Evolutionary conservation across 2,888 invertebrate species (phyloP).

Genomic region (Trilocha varians): DNA sequence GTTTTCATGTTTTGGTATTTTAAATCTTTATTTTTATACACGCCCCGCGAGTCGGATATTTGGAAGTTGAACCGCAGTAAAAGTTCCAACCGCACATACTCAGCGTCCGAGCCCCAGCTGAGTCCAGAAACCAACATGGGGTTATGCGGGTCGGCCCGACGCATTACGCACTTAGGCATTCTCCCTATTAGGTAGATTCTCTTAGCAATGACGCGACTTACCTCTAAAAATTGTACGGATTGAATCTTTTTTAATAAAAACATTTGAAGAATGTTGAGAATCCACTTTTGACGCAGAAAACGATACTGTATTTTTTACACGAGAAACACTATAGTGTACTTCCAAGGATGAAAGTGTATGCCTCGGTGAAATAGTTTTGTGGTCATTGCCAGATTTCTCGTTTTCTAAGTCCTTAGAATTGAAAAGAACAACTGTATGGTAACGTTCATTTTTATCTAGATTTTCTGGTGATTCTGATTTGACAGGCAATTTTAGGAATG

Average conservation of each 20-base stretch:
- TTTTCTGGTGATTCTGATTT: background rate
- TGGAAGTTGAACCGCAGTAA: no score
- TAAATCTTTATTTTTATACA: no score
- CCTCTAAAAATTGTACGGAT: conserved; percentile 52
- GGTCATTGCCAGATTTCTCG: conserved; percentile 1
- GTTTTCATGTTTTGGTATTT: no score
- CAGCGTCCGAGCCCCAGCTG: no score
- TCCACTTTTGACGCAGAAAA: conserved; percentile 33
- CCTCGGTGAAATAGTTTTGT: conserved; percentile 13
- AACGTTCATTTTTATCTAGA: background rate
- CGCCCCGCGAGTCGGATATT: no score
- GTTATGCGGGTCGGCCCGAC: no score
- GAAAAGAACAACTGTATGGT: conserved; percentile 4
- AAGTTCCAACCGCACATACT: no score
- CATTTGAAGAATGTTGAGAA: conserved; percentile 16
- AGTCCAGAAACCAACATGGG: no score
- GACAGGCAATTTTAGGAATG: background rate
- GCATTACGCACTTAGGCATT: no score
- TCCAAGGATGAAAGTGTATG: conserved; percentile 37
- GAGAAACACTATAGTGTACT: conserved; percentile 31
- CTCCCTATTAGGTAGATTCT: no score
- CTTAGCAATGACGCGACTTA: conserved; percentile 15
- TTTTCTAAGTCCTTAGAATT: conserved; percentile 3
- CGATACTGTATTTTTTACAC: conserved; percentile 26
- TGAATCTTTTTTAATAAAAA: conserved; percentile 21